Conservation (phyloP, 2,113 vertebrate genomes). For the Muntiacus muntjak region DNA sequence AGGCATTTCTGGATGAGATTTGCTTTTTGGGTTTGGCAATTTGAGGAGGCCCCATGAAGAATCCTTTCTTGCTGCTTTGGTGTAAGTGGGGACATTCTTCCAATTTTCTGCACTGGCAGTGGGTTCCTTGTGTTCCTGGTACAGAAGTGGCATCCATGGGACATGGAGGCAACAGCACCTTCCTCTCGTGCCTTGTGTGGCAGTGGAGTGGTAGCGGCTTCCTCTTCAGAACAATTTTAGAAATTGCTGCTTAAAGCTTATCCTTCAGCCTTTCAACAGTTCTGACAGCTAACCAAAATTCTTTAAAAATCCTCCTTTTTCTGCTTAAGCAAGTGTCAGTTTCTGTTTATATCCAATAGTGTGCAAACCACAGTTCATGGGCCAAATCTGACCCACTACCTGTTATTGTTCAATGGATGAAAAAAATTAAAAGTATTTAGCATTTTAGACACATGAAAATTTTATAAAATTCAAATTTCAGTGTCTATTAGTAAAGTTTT, state of each 20-base stretch:
- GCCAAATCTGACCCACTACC: not conserved
- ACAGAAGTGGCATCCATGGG: not conserved
- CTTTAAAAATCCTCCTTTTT: not conserved
- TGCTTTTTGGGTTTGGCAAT: not conserved
- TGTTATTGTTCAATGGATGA: not conserved
- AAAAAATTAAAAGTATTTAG: not conserved
- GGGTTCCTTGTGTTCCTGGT: not conserved
- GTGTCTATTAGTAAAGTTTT: not conserved
- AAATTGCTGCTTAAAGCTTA: not conserved
- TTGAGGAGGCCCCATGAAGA: not conserved
- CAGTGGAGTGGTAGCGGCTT: not conserved
- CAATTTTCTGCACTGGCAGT: not conserved
- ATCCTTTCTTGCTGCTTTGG: not conserved
- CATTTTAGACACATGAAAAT: not conserved
- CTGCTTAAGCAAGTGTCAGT: not conserved
- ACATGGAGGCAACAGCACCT: too few species aligned
- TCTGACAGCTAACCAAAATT: not conserved
- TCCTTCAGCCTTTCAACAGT: not conserved
- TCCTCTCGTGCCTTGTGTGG: not conserved
- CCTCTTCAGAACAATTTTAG: not conserved
- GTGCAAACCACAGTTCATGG: not conserved
- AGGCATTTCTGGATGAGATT: not conserved
- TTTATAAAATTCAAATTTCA: conserved; percentile 19
- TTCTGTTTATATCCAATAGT: not conserved
- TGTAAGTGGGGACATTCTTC: not conserved